Conservation (phyloP, 2,797 vertebrate species). For the Betta splendens region DNA sequence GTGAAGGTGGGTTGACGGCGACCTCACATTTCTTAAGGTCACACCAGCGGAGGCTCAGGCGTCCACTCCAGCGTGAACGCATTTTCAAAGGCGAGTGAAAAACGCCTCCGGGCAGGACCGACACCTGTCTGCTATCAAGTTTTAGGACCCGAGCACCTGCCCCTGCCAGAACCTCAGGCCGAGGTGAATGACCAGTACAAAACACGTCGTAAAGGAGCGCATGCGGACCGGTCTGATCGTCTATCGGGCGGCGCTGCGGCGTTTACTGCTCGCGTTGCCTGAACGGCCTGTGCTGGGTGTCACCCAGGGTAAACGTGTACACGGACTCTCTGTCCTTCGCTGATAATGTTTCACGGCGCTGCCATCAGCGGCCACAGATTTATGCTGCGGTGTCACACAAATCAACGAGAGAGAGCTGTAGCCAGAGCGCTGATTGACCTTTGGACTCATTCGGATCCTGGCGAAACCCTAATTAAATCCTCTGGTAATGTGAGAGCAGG, state of each 20-base stretch:
- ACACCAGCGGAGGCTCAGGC: slow-evolving; percentile 1
- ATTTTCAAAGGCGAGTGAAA: slow-evolving; percentile 1
- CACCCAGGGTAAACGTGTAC: slow-evolving; percentile 5
- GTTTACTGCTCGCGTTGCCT: not conserved
- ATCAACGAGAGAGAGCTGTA: not conserved
- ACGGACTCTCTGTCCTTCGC: slow-evolving; percentile 11
- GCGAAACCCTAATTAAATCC: too few relatives aligned
- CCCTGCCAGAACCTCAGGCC: too few relatives aligned
- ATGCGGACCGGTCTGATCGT: not conserved
- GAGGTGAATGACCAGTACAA: too few relatives aligned
- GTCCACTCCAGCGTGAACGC: not conserved
- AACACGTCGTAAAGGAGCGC: too few relatives aligned
- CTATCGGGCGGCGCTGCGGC: too few relatives aligned
- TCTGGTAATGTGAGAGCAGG: too few relatives aligned
- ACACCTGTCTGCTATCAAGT: slow-evolving; percentile 19
- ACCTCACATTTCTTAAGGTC: too few relatives aligned
- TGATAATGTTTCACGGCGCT: slow-evolving; percentile 27
- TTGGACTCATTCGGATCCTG: too few relatives aligned
- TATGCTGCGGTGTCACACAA: slow-evolving; percentile 3
- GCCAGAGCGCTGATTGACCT: not conserved
- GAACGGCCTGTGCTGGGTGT: slow-evolving; percentile 8
- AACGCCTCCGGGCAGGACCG: not conserved
- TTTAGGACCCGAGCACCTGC: slow-evolving; percentile 21
- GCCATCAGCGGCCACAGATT: slow-evolving; percentile 4
- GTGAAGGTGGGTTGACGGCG: too few relatives aligned